Evolutionary conservation across 2,113 vertebrate species (phyloP), one percentile per base, ranked within the genome.

Genomic region (Tachysurus fulvidraco): DNA sequence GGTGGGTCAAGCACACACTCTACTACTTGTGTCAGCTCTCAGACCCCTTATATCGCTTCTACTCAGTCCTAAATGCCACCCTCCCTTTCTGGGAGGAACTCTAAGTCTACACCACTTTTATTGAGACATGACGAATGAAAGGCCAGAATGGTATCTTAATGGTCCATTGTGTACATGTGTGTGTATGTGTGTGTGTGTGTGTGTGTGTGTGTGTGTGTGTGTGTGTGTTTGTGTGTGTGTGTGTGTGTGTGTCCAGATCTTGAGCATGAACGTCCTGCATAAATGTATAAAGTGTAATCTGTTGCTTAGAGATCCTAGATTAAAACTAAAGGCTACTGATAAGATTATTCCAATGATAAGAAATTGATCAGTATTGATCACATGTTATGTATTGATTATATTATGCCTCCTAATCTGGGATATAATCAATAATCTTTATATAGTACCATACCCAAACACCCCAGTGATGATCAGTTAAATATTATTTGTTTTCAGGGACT

Each of bases 21-120:
- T 88, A 81, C 10, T 69, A 28, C 16, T 17, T 77, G 59, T 71
- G 36, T 12, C 55, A 11, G 57, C 4, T 60, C 59, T 65, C 50
- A 25, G 67, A 23, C 57, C 84, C 80, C 83, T 89, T 91, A 88
- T 89, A 91, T 86, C 9, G 6, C 62, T 36, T 30, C 88, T 82
- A 59, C 65, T 77, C 50, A 88, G n/a, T 62, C 30, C 64, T 78
- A 36, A 85, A 52, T 71, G 52, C 55, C 19, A 50, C 81, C 81
- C 64, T 74, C 71, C 84, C 86, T 83, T 28, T 28, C 73, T 81
- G 85, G 84, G 88, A 84, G 89, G 87, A 86, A 86, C 84, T 28
- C 65, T 46, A 55, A 85, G 25, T 64, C 23, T 50, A 80, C 28
- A 46, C 2, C n/a, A 81, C 19, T 77, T 59, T 76, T 85, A 83